Evolutionary conservation across 2,888 invertebrate species (phyloP), one percentile per base, ranked within the genome.

Genomic region (Drosophila lacicola): DNA sequence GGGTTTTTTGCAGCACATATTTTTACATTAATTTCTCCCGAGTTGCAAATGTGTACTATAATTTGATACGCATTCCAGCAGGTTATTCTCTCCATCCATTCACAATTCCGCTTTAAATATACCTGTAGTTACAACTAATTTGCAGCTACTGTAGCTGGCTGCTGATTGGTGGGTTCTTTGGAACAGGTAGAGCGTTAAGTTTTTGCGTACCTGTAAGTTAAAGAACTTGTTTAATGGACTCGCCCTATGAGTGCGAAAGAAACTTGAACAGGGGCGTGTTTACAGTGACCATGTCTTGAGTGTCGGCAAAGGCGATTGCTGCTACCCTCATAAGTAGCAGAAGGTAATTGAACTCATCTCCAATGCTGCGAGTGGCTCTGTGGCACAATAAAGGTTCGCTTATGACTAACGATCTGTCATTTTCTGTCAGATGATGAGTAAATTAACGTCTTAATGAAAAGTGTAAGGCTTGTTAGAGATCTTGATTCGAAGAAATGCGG

Each of bases 401-500:
- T 55, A 46, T 69, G 61, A 78, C 36, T 14, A 60, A 65, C 76
- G 79, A 76, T 78, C 79, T 65, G 76, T 76, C 79, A 79, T 65
- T 57, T 49, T 41, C 37, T 47, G 33, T 33, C 39, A 4, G 51
- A 21, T 37, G 46, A 60, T 55, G 63, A 34, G 36, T 70, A 65
- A 78, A 76, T 79, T 76, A 58, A 62, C 64, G 75, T 62, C 37
- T 55, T 56, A 47, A 51, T 49, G 49, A 11, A 11, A 11, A 41
- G 37, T 49, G 17, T 46, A 54, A 49, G 60, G 9, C n/a, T 3
- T 17, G n/a, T 17, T 49, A n/a, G 9, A 42, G 47, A 53, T 68
- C 14, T 57, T 56, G 49, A 60, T 60, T 62, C 65, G 39, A 33
- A 36, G 13, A 36, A 8, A 76, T 76, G 70, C 80, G 80, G 80